Evolutionary conservation across 2,113 vertebrate genomes (phyloP).

Genomic region (Origma solitaria): DNA sequence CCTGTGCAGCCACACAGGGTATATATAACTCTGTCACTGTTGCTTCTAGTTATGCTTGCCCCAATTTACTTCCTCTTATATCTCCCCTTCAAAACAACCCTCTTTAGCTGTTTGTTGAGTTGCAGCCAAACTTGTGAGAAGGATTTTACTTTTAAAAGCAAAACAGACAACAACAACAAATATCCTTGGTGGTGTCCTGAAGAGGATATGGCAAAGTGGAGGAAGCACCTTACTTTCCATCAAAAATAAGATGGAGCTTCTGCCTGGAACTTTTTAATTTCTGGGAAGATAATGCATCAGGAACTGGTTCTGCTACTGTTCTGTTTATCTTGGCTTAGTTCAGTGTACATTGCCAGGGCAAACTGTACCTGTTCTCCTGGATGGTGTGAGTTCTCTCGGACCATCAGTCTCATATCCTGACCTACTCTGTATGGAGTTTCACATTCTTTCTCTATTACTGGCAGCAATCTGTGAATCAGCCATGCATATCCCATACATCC

Average conservation of each 20-base stretch:
- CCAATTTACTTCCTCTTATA: neutral
- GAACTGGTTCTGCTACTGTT: neutral
- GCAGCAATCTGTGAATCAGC: neutral
- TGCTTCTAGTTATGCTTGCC: neutral
- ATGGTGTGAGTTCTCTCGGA: neutral
- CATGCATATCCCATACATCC: neutral
- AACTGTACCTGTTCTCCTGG: neutral
- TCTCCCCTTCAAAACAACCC: neutral
- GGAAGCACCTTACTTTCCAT: neutral
- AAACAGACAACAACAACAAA: neutral
- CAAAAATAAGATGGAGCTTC: neutral
- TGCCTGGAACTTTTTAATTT: neutral
- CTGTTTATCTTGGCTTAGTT: neutral
- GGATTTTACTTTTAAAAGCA: neutral
- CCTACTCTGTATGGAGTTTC: neutral
- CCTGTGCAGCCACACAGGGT: neutral
- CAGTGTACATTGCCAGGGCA: neutral
- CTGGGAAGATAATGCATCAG: neutral
- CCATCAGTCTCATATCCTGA: fast-evolving
- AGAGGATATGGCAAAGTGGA: neutral
- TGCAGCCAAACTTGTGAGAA: neutral
- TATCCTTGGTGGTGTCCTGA: neutral
- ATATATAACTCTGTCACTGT: neutral
- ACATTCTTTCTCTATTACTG: neutral
- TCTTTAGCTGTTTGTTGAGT: neutral